Conservation (phyloP, 2,888 invertebrate genomes). For the Xestia rhomboidea region DNA sequence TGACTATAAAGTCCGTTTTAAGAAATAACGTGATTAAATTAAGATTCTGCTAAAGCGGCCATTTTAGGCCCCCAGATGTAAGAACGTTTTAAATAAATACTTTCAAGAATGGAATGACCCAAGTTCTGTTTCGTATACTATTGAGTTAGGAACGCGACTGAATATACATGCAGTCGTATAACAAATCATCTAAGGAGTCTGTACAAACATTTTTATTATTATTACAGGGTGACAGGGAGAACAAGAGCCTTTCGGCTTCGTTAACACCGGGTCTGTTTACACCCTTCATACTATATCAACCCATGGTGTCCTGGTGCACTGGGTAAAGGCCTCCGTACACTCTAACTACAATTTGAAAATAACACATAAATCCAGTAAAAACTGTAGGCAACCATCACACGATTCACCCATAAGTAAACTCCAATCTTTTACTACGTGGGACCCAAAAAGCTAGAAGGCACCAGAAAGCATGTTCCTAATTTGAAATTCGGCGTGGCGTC, state of each 20-base stretch:
- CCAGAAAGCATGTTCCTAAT: constrained; percentile 38
- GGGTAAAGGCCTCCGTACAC: not conserved
- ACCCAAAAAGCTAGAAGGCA: constrained; percentile 18
- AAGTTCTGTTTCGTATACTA: too few relatives aligned
- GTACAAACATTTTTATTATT: too few relatives aligned
- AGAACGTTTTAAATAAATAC: too few relatives aligned
- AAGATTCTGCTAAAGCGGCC: too few relatives aligned
- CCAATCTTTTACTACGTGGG: constrained; percentile 34
- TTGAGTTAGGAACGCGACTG: not conserved
- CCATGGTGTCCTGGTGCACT: too few relatives aligned
- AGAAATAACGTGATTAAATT: too few relatives aligned
- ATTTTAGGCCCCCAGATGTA: too few relatives aligned
- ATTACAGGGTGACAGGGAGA: too few relatives aligned
- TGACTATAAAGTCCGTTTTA: too few relatives aligned
- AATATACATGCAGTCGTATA: not conserved
- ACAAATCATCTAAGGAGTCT: not conserved
- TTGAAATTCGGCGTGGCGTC: constrained; percentile 41
- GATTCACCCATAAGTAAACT: constrained; percentile 20
- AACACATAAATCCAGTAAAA: not conserved
- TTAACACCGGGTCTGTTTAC: too few relatives aligned
- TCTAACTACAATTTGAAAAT: not conserved
- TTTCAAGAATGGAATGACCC: too few relatives aligned
- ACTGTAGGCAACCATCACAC: not conserved
- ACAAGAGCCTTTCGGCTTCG: too few relatives aligned
- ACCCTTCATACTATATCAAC: not conserved